Conservation (phyloP, 2,888 invertebrate species). For the Sceliomorpha sp. region DNA sequence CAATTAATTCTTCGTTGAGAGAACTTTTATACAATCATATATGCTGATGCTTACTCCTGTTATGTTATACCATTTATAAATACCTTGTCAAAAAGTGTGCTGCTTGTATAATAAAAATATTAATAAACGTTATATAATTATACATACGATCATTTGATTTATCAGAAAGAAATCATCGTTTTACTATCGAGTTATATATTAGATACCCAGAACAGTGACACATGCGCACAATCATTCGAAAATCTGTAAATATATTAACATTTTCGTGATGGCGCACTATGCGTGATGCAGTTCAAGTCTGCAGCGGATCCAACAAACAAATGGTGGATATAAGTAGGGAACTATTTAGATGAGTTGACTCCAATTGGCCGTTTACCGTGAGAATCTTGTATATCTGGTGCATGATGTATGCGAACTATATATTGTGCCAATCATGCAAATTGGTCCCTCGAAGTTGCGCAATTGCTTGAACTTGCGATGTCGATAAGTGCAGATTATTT, state of each 20-base stretch:
- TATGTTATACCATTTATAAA: not conserved
- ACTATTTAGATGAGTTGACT: conserved; percentile 80
- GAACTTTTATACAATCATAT: not conserved
- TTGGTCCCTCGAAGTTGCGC: conserved; percentile 60
- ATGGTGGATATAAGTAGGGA: conserved; percentile 66
- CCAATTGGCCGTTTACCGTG: conserved; percentile 78
- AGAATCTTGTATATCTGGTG: conserved; percentile 75
- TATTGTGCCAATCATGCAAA: conserved; percentile 66
- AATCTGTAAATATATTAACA: no score
- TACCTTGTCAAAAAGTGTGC: no score
- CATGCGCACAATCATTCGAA: no score
- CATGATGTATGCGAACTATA: conserved; percentile 60
- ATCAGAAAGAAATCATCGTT: no score
- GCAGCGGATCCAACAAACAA: conserved; percentile 36
- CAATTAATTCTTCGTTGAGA: conserved; percentile 1
- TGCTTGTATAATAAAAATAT: no score
- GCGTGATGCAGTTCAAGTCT: conserved; percentile 9
- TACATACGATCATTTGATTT: no score
- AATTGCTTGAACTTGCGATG: conserved; percentile 47
- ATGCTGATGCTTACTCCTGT: no score
- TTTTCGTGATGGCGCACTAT: conserved; percentile 1
- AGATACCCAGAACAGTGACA: no score
- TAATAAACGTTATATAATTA: no score
- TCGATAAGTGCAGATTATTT: conserved; percentile 16
- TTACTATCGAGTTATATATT: no score